Evolutionary conservation across 2,797 vertebrate species (phyloP).

Genomic region (Morus bassanus): DNA sequence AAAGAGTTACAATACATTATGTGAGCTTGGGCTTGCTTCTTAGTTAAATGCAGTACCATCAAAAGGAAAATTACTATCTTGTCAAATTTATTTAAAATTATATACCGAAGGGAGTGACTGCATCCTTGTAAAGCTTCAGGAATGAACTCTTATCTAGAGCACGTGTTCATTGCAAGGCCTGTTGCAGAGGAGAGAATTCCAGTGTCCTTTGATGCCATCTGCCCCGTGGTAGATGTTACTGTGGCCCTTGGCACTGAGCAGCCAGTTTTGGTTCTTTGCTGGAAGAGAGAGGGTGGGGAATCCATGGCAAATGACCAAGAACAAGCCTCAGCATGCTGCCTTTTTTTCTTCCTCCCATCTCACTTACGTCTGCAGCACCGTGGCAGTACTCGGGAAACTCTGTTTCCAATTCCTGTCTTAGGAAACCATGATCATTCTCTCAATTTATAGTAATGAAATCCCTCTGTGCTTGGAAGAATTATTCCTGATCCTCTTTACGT

Average conservation of each 20-base stretch:
- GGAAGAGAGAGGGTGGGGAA: neutral
- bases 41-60: conserved; percentile 34
- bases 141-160: neutral
- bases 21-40: conserved; percentile 16
- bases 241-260: conserved; percentile 1
- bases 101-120: neutral
- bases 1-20: neutral
- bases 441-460: neutral
- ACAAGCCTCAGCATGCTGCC: conserved; percentile 7
- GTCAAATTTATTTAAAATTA: conserved; percentile 33
- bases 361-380: neutral
- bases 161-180: neutral
- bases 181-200: neutral
- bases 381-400: conserved; percentile 11
- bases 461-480: neutral
- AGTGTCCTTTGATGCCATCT: neutral
- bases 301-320: neutral
- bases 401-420: conserved; percentile 24
- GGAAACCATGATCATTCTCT: neutral
- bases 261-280: neutral
- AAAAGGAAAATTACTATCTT: conserved; percentile 49
- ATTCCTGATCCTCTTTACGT: neutral
- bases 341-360: conserved; percentile 3
- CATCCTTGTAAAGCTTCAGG: neutral
- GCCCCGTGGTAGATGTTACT: neutral